Conservation (phyloP, 2,797 vertebrate species). For the Cynopterus sphinx region DNA sequence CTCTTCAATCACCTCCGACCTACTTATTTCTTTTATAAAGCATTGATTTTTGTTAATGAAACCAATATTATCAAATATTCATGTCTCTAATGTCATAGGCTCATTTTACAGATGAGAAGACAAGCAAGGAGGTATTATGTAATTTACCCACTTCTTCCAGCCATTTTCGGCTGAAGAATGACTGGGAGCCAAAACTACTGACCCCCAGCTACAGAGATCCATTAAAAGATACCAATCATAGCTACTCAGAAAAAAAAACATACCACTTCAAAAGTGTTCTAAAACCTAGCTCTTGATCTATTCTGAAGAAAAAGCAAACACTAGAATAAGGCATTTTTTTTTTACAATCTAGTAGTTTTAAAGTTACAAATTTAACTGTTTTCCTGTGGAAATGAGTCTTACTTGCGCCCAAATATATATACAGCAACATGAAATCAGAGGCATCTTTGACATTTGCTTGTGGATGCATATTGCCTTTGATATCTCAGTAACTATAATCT, state of each 20-base stretch:
- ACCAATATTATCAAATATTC: neutral
- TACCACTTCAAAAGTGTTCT: neutral
- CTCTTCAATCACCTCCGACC: neutral
- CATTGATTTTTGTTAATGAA: neutral
- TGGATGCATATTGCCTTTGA: neutral
- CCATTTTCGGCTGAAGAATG: neutral
- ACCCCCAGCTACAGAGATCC: neutral
- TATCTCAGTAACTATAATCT: neutral
- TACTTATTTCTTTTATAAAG: neutral
- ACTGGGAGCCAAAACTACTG: neutral
- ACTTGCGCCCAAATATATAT: neutral
- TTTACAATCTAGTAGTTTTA: neutral
- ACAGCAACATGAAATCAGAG: neutral
- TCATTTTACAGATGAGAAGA: neutral
- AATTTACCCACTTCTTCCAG: neutral
- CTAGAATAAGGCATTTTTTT: neutral
- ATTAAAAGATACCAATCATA: neutral
- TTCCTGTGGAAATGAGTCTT: neutral
- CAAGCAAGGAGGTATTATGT: neutral
- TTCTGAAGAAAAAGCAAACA: neutral
- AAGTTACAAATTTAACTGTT: neutral
- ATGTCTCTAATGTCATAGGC: neutral
- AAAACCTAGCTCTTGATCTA: neutral
- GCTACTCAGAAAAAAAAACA: neutral
- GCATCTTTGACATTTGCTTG: neutral